Evolutionary conservation across 2,888 invertebrate species (phyloP).

Genomic region (Eupithecia abbreviata): DNA sequence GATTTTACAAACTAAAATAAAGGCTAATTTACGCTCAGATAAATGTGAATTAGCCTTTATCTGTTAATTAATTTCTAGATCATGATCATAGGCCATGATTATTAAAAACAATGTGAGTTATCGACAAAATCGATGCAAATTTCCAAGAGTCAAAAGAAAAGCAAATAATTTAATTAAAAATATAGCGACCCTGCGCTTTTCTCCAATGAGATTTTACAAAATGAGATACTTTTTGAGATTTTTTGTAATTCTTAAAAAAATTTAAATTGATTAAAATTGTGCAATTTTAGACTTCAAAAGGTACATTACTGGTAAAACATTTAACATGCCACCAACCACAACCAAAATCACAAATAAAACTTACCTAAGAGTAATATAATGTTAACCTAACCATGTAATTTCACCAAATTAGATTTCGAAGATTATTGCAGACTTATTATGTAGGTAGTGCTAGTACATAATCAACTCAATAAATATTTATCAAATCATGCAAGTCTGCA

Average conservation of each 20-base stretch:
- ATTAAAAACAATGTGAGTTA: constrained; percentile 12
- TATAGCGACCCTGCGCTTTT: constrained; percentile 24
- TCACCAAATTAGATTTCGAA: neutral
- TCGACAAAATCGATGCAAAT: neutral
- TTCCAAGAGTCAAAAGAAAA: neutral
- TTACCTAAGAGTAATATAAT: constrained; percentile 2
- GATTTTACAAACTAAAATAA: constrained; percentile 33
- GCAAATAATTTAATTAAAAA: neutral
- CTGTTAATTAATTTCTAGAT: constrained; percentile 24
- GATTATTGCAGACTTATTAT: neutral
- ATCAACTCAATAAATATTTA: neutral
- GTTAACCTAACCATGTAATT: neutral
- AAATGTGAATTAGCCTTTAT: constrained; percentile 24
- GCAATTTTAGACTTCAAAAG: constrained; percentile 17
- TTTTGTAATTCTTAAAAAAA: neutral
- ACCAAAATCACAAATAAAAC: constrained; percentile 7
- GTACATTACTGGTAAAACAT: constrained; percentile 9
- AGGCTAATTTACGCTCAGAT: constrained; percentile 23
- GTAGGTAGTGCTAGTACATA: neutral
- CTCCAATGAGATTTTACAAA: constrained; percentile 12
- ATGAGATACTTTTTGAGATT: constrained; percentile 10
- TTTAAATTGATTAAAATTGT: constrained; percentile 12
- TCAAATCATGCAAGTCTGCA: neutral
- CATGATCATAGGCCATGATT: constrained; percentile 24
- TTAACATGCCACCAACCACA: constrained; percentile 1